Evolutionary conservation across 2,113 vertebrate genomes (phyloP).

Genomic region (Dryoscopus gambensis): DNA sequence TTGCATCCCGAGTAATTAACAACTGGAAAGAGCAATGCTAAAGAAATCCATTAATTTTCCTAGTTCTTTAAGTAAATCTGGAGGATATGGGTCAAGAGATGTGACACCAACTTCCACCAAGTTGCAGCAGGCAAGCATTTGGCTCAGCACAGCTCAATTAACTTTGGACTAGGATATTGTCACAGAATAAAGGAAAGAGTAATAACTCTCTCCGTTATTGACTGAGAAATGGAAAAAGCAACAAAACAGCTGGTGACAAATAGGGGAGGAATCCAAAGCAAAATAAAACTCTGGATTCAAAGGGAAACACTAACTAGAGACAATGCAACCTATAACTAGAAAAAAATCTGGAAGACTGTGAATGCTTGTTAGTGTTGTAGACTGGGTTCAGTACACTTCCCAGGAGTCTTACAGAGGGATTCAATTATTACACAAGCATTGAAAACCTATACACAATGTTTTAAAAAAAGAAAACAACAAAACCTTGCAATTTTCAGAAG

Average conservation of each 20-base stretch:
- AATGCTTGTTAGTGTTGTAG: not conserved
- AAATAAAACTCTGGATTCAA: not conserved
- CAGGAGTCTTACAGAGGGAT: not conserved
- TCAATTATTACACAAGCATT: not conserved
- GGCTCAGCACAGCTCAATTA: not conserved
- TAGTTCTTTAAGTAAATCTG: not conserved
- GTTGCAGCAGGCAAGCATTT: not conserved
- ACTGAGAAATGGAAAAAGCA: not conserved
- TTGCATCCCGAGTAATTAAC: not conserved
- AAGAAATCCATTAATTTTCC: not conserved
- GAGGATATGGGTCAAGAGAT: not conserved
- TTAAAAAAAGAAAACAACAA: not conserved
- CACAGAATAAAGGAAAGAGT: not conserved
- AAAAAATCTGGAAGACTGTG: not conserved
- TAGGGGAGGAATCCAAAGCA: not conserved
- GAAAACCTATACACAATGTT: not conserved
- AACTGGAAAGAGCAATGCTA: not conserved
- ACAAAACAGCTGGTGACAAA: not conserved
- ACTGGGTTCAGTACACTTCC: not conserved
- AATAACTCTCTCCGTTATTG: not conserved
- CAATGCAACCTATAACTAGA: not conserved
- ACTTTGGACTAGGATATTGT: not conserved
- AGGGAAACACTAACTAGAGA: not conserved
- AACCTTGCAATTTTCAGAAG: not conserved
- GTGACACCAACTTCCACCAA: not conserved